phyloP scores from a whole-genome alignment of 37 sponge, comb jelly and placozoan species.

The Petrosia ficiformis region DNA sequence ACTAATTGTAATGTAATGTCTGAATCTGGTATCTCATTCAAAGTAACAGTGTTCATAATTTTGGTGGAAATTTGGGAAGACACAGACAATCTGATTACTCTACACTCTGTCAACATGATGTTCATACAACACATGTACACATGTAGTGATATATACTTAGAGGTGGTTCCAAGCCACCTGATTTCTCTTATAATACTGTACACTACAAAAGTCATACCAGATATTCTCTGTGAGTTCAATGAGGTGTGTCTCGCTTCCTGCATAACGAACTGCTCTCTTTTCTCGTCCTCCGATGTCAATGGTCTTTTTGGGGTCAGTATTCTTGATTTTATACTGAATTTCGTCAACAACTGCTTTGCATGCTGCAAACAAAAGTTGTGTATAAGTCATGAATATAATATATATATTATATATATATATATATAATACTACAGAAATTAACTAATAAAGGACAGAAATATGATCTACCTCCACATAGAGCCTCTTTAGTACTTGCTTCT shows the following conservation, averaged over 20 bases:
- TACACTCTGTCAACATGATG: too few species aligned
- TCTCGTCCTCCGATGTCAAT: constrained; percentile 41
- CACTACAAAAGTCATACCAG: constrained; percentile 19
- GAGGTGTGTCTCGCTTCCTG: constrained; percentile 68
- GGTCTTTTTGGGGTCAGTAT: constrained; percentile 59
- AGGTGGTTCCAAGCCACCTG: too few species aligned
- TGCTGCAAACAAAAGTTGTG: constrained; percentile 25
- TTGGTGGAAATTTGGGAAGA: too few species aligned
- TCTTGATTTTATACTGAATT: constrained; percentile 34
- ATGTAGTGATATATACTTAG: too few species aligned
- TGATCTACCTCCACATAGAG: neutral
- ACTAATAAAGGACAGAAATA: too few species aligned
- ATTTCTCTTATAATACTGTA: too few species aligned
- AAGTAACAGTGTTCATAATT: too few species aligned
- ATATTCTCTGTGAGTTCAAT: constrained; percentile 60
- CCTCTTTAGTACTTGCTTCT: neutral
- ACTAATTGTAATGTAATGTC: too few species aligned
- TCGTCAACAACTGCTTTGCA: constrained; percentile 70
- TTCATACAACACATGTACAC: too few species aligned
- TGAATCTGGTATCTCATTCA: too few species aligned
- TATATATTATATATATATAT: neutral
- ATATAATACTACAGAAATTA: too few species aligned
- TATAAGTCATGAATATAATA: neutral
- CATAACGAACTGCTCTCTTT: constrained; percentile 12
- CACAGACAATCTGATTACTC: too few species aligned